A percentile compares a stretch with the other conserved stretches of the same genome.
These are phyloP conservation scores for Psophia crepitans DNA, from an alignment of 2,113 vertebrate genomes.

Conservation along the genomic window DNA sequence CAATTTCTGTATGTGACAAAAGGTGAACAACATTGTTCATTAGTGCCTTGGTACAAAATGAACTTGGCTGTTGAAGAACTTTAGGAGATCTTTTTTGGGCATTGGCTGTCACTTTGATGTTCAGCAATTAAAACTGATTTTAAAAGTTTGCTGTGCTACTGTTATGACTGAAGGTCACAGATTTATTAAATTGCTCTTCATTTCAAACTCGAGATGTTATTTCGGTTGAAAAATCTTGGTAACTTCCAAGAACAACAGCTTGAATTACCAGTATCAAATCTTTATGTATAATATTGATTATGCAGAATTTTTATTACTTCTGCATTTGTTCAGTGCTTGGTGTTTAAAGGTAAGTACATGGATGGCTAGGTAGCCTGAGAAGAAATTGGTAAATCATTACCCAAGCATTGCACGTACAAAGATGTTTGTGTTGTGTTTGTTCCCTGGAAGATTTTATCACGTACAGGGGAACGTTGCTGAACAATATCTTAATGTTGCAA, in stretches of 20 bases:
- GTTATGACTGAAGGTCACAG: background rate
- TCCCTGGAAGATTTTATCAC: background rate
- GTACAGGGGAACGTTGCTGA: background rate
- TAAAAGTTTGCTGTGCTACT: constrained; percentile 59
- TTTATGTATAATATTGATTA: background rate
- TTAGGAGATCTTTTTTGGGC: background rate
- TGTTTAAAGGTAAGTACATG: background rate
- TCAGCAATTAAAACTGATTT: constrained; percentile 37
- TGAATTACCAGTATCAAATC: background rate
- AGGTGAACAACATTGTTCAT: background rate
- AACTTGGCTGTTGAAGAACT: background rate
- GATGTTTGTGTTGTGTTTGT: background rate
- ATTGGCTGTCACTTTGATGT: background rate
- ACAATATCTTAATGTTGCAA: background rate
- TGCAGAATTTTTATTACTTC: background rate
- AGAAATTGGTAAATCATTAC: background rate
- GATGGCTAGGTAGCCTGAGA: background rate
- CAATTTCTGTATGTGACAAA: background rate
- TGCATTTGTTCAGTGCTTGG: background rate
- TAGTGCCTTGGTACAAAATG: background rate
- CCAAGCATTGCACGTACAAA: background rate
- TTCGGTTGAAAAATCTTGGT: background rate
- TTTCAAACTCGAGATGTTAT: background rate
- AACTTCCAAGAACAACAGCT: background rate
- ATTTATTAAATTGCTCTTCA: background rate